Percentiles rank a stretch among this genome's conserved stretches.
phyloP scores from a whole-genome alignment of 2,113 vertebrate genomes.

The Onychorhynchus coronatus region DNA sequence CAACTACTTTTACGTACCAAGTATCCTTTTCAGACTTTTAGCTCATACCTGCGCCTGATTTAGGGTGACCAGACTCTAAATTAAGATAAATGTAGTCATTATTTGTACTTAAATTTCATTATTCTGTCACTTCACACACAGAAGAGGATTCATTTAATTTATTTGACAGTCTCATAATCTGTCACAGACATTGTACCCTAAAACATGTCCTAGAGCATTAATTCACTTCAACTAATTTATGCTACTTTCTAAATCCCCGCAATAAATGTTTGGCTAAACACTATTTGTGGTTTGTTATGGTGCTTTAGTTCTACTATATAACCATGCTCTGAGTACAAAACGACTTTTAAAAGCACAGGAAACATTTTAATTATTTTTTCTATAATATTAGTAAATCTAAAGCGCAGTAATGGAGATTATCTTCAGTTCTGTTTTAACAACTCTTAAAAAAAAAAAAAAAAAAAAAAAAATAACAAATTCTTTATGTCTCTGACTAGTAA shows the following conservation, averaged over 20 bases:
- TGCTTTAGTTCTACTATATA: neutral
- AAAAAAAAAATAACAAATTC: neutral
- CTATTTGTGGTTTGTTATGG: neutral
- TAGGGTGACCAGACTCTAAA: neutral
- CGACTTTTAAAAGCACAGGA: neutral
- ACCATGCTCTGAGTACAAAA: neutral
- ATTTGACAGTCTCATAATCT: neutral
- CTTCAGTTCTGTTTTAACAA: neutral
- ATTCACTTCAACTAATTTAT: constrained; percentile 29
- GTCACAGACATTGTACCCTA: neutral
- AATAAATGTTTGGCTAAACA: neutral
- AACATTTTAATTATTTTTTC: neutral
- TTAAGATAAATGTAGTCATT: constrained; percentile 11
- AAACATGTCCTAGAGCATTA: neutral
- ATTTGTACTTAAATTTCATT: neutral
- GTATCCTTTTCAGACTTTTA: neutral
- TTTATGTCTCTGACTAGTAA: neutral
- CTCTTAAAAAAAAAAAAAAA: neutral
- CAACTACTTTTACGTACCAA: neutral
- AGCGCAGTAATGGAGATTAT: neutral
- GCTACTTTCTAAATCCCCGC: neutral
- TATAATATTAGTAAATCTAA: neutral
- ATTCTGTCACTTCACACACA: neutral
- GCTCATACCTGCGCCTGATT: neutral
- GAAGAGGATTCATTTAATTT: neutral